Base-by-base conservation (phyloP, 2,888 invertebrate species). In the Standfussiana lucernea region DNA sequence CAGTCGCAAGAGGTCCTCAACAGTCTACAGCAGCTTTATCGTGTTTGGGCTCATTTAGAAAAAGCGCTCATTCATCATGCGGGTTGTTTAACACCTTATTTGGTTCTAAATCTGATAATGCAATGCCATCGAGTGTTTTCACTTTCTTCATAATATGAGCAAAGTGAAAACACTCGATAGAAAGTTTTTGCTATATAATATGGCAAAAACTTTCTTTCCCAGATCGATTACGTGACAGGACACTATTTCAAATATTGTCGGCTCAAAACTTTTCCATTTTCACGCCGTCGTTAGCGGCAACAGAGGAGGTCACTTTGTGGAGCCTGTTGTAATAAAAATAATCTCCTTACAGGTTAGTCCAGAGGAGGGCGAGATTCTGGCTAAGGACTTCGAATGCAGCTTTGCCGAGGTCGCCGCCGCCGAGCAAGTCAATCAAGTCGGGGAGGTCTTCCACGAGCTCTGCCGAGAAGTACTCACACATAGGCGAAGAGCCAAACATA, bases 321-420 rank as follows among this genome's bases (percentile, higher is more conserved):
- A 40, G 8, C n/a, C 40, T 8, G n/a, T 64, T 40, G 40, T 64
- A 64, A n/a, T n/a, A 40, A 40, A 4, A 15, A 15, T 77, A 18
- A 18, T 69, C 13, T 47, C 4, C 28, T 87, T 61, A 24, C 91
- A 97, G 97, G 98, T 99, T 73, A 98, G 98, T 91, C 97, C 97
- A 7, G 99, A 99, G 90, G 99, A 99, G 95, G 99, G 99, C 50
- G 98, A 98, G 93, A 98, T 98, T 87, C 95, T 99, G 71, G 99
- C 99, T 18, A 98, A 98, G 93, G 98, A 99, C 93, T 98, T 98
- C 91, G 99, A 99, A 91, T 99, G 99, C 94, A 98, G 97, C 91
- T 99, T 99, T 94, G 98, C 98, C 59, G 99, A 99, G 95, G 98
- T 99, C 21, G 98, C 99, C 0, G 99, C 99, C 0, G 98, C 99